Percentiles rank a stretch among this genome's conserved stretches.
Evolutionary conservation across 2,797 vertebrate species (phyloP).

Genomic region (Manis crassicaudata): DNA sequence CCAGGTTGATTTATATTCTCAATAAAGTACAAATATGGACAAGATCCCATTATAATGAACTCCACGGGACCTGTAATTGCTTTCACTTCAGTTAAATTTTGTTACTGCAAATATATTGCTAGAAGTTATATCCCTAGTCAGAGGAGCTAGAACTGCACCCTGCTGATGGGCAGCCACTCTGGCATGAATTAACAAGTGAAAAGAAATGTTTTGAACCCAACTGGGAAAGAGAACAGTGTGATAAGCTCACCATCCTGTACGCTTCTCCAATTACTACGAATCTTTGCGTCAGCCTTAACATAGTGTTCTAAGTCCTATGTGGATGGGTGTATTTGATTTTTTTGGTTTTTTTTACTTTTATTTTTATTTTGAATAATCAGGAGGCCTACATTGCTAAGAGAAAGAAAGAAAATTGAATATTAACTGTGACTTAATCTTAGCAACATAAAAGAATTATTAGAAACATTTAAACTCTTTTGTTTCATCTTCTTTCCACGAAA

Average conservation of each 20-base stretch:
- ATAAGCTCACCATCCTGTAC: background rate
- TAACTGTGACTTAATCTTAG: background rate
- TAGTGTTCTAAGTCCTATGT: background rate
- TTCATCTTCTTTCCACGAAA: background rate
- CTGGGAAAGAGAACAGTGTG: background rate
- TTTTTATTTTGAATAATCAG: background rate
- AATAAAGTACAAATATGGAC: conserved; percentile 47
- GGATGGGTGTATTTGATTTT: background rate
- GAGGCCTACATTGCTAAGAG: background rate
- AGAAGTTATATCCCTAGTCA: background rate
- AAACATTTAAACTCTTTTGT: background rate
- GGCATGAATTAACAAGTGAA: conserved; percentile 50
- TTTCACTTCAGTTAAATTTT: conserved; percentile 62
- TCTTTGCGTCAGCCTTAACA: background rate
- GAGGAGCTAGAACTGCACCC: background rate
- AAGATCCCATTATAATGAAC: conserved; percentile 51
- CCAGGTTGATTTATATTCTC: conserved; percentile 23
- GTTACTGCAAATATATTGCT: background rate
- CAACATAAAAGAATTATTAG: background rate
- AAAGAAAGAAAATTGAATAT: background rate
- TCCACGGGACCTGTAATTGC: conserved; percentile 16
- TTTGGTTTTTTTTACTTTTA: background rate
- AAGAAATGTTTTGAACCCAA: background rate
- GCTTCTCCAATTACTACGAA: background rate
- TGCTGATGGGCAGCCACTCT: background rate